These are phyloP conservation scores for Mastacembelus armatus DNA, from an alignment of 2,797 vertebrate genomes.

Conservation along the genomic window DNA sequence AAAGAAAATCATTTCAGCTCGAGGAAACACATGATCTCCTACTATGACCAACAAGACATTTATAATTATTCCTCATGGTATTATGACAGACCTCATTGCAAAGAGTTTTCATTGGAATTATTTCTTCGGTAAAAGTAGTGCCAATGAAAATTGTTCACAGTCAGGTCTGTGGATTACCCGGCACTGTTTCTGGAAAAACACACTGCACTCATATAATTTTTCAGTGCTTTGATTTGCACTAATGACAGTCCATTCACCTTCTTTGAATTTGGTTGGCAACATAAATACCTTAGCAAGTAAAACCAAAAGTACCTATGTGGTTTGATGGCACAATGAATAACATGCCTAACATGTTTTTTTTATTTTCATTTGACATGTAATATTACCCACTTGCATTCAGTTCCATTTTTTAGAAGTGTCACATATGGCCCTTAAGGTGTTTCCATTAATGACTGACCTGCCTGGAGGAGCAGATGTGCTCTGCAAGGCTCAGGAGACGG, in stretches of 20 bases:
- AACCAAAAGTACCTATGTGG: not conserved
- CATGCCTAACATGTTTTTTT: too few relatives aligned
- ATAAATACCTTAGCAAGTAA: not conserved
- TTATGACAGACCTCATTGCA: conserved; percentile 41
- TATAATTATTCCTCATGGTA: conserved; percentile 31
- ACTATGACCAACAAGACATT: conserved; percentile 23
- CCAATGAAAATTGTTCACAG: conserved; percentile 43
- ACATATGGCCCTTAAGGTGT: conserved; percentile 56
- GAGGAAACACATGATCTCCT: conserved; percentile 41
- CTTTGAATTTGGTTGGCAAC: not conserved
- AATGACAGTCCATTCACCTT: not conserved
- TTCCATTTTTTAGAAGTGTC: conserved; percentile 40
- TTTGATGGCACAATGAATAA: conserved; percentile 1
- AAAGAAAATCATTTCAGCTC: conserved; percentile 38
- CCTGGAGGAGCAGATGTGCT: conserved; percentile 71
- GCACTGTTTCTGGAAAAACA: conserved; percentile 36
- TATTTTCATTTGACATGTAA: conserved; percentile 24
- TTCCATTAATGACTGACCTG: conserved; percentile 63
- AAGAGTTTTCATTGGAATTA: conserved; percentile 49
- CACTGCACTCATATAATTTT: not conserved
- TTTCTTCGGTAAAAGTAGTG: conserved; percentile 37
- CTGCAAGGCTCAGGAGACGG: conserved; percentile 66
- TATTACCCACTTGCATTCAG: conserved; percentile 39
- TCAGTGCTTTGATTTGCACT: conserved; percentile 1
- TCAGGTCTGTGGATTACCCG: conserved; percentile 35